Base-by-base conservation (phyloP, 2,888 invertebrate genomes). In the Himalopsyche kuldschensis region DNA sequence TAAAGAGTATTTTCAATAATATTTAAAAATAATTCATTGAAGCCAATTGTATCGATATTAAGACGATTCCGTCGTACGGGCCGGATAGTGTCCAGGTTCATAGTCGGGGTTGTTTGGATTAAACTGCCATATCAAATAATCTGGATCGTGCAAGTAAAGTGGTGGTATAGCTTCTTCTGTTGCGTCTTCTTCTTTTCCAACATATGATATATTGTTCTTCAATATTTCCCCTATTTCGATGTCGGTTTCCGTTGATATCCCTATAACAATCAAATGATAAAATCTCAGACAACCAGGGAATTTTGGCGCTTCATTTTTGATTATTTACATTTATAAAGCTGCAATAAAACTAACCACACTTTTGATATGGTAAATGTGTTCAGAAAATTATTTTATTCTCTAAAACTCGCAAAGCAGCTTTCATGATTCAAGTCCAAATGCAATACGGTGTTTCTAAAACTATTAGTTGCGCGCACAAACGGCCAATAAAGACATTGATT, bases 121-220 rank as follows among this genome's bases (percentile, higher is more conserved):
- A 86, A 91, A 92, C 86, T 92, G 91, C 92, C 92, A 92, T 75
- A 92, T 90, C 3, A 92, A 89, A 83, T 92, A 92, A 82, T 92
- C 92, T 0, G 91, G 92, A 82, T 92, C 91, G 81, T 91, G 90
- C 35, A 92, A 90, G 85, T 90, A 92, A 15, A 92, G 87, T 0
- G 91, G 91, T 0, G 91, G 91, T 83, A 91, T 91, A 20, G 31
- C 6, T 82, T 91, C 91, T 1, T 90, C 91, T 80, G 90, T 90
- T 0, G 90, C 90, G 85, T 91, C 91, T 48, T 87, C 88, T 20
- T 92, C 91, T 77, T 89, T 88, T 0, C 90, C 90, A 6, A 91
- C 24, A 31, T 91, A 85, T 55, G 87, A 87, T 85, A 88, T 89
- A 87, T 93, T 93, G 35, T 93, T 90, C 47, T 88, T 87, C 32